These are phyloP conservation scores for Microchirus variegatus DNA, from an alignment of 2,797 vertebrate species.

Conservation along the genomic window DNA sequence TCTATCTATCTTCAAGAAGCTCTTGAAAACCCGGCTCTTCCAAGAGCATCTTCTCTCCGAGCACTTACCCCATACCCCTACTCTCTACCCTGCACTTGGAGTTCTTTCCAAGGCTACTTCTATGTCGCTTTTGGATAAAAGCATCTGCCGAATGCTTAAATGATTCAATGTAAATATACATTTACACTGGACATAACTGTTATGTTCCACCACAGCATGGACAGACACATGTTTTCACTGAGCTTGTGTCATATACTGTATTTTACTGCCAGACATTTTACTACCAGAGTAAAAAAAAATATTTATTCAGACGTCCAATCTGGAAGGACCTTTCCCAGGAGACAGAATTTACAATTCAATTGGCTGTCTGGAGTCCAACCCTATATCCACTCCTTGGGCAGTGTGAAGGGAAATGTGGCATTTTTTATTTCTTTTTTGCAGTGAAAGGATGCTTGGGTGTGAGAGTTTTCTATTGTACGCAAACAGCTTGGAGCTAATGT, in stretches of 20 bases:
- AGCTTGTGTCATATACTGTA: background rate
- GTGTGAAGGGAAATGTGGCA: conserved; percentile 3
- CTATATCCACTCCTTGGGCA: conserved; percentile 17
- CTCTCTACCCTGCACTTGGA: no score
- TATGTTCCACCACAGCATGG: no score
- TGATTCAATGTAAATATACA: no score
- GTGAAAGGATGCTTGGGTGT: conserved; percentile 1
- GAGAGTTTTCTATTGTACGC: conserved; percentile 1
- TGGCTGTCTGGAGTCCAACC: background rate
- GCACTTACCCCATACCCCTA: no score
- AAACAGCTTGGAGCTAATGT: conserved; percentile 11
- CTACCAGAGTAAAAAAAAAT: background rate
- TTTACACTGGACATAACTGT: no score
- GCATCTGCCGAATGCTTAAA: no score
- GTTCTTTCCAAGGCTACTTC: no score
- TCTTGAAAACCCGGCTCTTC: no score
- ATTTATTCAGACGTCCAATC: conserved; percentile 15
- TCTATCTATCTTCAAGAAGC: no score
- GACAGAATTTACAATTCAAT: conserved; percentile 11
- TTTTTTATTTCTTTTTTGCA: conserved; percentile 6
- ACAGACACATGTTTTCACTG: no score
- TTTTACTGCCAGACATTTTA: conserved; percentile 18
- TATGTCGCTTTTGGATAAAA: no score
- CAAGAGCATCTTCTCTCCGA: no score
- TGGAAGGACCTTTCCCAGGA: conserved; percentile 8